Percentiles rank a stretch among this genome's conserved stretches.
Evolutionary conservation across 2,888 invertebrate genomes (phyloP).

Genomic region (Cynaeus angustus): DNA sequence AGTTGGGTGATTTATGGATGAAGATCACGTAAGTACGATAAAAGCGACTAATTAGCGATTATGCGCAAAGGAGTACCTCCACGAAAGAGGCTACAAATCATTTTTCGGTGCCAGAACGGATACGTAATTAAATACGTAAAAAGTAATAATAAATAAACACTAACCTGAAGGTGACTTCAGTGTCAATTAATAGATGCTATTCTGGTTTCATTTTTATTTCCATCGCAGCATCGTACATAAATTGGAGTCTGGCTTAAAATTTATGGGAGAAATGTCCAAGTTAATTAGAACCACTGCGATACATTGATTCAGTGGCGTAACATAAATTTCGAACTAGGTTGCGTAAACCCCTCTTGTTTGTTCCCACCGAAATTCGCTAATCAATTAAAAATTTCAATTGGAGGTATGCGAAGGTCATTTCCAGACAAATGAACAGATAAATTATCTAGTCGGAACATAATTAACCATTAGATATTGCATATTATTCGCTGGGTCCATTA

Average conservation of each 20-base stretch:
- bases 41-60: conserved; percentile 46
- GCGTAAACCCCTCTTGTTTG: conserved; percentile 35
- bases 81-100: conserved; percentile 42
- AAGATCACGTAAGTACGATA: conserved; percentile 46
- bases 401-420: conserved; percentile 4
- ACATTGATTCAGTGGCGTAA: conserved; percentile 58
- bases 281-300: conserved; percentile 67
- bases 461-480: conserved; percentile 10
- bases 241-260: conserved; percentile 64
- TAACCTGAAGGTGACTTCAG: conserved; percentile 48
- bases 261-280: conserved; percentile 66
- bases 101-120: conserved; percentile 26
- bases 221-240: conserved; percentile 63
- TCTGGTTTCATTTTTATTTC: conserved; percentile 65
- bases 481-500: conserved; percentile 11
- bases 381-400: conserved; percentile 30
- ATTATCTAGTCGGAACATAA: conserved; percentile 17
- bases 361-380: conserved; percentile 22
- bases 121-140: conserved; percentile 44
- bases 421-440: not conserved
- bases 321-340: conserved; percentile 48
- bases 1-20: conserved; percentile 34
- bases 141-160: conserved; percentile 22
- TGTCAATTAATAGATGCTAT: conserved; percentile 66
- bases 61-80: conserved; percentile 39